phyloP scores from a whole-genome alignment of 92 coral and sea anemone species.

The Zoanthus gigantus region DNA sequence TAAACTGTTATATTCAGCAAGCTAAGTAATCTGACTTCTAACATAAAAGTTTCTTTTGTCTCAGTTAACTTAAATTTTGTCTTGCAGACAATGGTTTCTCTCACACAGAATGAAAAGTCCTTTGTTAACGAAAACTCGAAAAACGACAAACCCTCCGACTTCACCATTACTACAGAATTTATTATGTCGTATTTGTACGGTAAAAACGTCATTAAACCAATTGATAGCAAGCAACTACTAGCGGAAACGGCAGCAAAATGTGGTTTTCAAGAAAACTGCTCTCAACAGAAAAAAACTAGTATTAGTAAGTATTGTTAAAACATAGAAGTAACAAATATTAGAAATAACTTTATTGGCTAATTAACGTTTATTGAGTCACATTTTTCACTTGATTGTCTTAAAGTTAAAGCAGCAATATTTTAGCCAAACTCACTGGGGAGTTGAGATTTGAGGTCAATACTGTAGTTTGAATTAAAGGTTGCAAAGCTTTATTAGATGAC shows the following conservation, averaged over 20 bases:
- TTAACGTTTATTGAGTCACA: background rate
- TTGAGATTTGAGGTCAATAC: slow-evolving; percentile 16
- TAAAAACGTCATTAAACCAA: slow-evolving; percentile 50
- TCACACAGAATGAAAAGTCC: background rate
- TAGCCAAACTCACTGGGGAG: slow-evolving; percentile 16
- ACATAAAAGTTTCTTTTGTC: background rate
- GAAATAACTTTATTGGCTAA: background rate
- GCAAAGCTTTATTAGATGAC: too few relatives aligned
- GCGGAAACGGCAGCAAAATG: slow-evolving; percentile 17
- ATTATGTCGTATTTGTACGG: slow-evolving; percentile 44
- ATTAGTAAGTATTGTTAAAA: background rate
- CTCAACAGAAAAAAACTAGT: background rate
- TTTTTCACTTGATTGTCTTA: background rate
- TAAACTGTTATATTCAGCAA: too few relatives aligned
- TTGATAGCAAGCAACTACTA: slow-evolving; percentile 34
- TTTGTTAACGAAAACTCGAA: background rate
- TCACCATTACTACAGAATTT: slow-evolving; percentile 8
- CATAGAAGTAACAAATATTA: background rate
- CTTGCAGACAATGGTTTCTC: slow-evolving; percentile 9
- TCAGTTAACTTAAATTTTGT: background rate
- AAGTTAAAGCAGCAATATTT: slow-evolving; percentile 24
- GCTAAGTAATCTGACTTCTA: background rate
- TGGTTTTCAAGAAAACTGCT: background rate
- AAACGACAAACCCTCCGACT: background rate
- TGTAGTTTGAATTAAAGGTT: background rate